A percentile compares a stretch with the other conserved stretches of the same genome.
Conservation (phyloP, 2,888 invertebrate genomes). For the Cephus nigrinus region DNA sequence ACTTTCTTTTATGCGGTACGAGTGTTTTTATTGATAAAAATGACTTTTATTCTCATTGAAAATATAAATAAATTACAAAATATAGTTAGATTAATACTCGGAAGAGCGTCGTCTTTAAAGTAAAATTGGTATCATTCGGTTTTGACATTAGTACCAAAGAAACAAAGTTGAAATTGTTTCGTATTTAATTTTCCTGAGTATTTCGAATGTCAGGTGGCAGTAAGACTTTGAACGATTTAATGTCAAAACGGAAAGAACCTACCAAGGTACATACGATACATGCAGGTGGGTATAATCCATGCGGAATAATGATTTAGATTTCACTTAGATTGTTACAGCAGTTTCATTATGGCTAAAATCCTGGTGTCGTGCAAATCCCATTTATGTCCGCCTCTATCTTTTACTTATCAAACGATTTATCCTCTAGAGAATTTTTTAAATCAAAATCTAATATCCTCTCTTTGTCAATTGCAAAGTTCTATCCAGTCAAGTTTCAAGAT, state of each 20-base stretch:
- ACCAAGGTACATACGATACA: slow-evolving; percentile 42
- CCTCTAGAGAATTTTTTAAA: background rate
- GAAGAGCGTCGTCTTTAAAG: slow-evolving; percentile 48
- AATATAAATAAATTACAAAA: slow-evolving; percentile 66
- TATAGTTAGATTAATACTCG: slow-evolving; percentile 55
- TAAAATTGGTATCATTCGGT: slow-evolving; percentile 37
- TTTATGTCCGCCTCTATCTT: background rate
- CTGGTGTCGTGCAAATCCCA: slow-evolving; percentile 16
- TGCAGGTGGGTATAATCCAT: slow-evolving; percentile 32
- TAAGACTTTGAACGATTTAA: slow-evolving; percentile 12
- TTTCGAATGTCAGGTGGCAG: background rate
- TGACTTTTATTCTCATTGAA: slow-evolving; percentile 58
- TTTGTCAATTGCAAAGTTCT: slow-evolving; percentile 5
- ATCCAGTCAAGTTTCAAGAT: slow-evolving; percentile 10
- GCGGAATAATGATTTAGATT: slow-evolving; percentile 24
- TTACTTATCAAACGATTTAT: background rate
- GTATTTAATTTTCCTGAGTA: slow-evolving; percentile 1
- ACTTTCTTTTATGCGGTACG: background rate
- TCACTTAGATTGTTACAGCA: slow-evolving; percentile 32
- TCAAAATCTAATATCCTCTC: background rate
- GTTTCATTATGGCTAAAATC: slow-evolving; percentile 16
- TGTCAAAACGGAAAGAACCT: slow-evolving; percentile 27
- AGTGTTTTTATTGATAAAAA: slow-evolving; percentile 49
- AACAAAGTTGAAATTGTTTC: slow-evolving; percentile 10
- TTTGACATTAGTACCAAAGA: slow-evolving; percentile 19